Evolutionary conservation across 2,113 vertebrate genomes (phyloP).

Genomic region (Gymnorhina tibicen): DNA sequence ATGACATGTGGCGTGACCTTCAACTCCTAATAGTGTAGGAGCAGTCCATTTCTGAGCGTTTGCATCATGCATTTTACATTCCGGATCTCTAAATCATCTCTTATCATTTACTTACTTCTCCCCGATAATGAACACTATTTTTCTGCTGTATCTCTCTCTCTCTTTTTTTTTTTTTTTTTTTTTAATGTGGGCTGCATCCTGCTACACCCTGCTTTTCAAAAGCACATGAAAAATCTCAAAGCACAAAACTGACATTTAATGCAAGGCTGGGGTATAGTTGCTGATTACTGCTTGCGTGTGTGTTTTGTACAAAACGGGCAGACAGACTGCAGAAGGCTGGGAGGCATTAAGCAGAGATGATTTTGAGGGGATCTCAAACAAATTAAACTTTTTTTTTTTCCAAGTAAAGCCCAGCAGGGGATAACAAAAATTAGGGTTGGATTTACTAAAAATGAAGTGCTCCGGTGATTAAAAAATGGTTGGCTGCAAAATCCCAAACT

Average conservation of each 20-base stretch:
- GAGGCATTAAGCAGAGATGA: slow-evolving; percentile 50
- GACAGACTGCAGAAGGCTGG: slow-evolving; percentile 28
- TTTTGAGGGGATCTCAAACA: slow-evolving; percentile 56
- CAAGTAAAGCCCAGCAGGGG: slow-evolving; percentile 54
- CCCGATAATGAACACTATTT: not conserved
- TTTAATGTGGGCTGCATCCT: not conserved
- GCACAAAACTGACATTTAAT: slow-evolving; percentile 17
- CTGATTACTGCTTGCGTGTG: not conserved
- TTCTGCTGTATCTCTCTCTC: not conserved
- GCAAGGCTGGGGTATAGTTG: not conserved
- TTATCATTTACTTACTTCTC: slow-evolving; percentile 39
- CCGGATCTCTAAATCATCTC: slow-evolving; percentile 56
- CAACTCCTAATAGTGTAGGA: slow-evolving; percentile 54
- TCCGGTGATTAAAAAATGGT: slow-evolving; percentile 54
- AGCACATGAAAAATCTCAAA: slow-evolving; percentile 12
- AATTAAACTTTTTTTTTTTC: slow-evolving; percentile 58
- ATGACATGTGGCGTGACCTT: slow-evolving; percentile 55
- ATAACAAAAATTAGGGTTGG: slow-evolving; percentile 55
- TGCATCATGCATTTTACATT: slow-evolving; percentile 43
- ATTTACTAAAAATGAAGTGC: slow-evolving; percentile 61
- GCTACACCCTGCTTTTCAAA: not conserved
- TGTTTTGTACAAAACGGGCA: not conserved
- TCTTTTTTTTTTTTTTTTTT: not conserved
- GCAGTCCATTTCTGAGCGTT: slow-evolving; percentile 29
- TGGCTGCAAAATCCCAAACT: slow-evolving; percentile 53